Percentiles rank a stretch among this genome's conserved stretches.
Evolutionary conservation across 2,113 vertebrate species (phyloP).

Genomic region (Pseudopipra pipra): DNA sequence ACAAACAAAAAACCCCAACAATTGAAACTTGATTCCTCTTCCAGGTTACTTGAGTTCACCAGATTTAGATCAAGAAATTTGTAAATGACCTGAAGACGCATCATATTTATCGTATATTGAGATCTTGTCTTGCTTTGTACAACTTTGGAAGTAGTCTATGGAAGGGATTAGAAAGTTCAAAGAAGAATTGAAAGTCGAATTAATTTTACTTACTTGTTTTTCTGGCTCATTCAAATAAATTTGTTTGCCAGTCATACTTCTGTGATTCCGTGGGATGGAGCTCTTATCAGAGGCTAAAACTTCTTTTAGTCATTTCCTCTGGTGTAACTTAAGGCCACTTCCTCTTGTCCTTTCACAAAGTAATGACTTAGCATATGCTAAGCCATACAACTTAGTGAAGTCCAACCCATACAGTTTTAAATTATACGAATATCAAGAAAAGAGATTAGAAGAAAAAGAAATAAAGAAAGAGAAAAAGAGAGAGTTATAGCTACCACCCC

Average conservation of each 20-base stretch:
- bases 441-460: neutral
- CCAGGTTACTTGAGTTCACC: neutral
- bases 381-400: neutral
- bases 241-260: no score
- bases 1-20: neutral
- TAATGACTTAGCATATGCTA: neutral
- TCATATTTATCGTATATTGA: neutral
- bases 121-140: neutral
- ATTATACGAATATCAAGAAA: neutral
- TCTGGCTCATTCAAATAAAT: neutral
- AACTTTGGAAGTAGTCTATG: neutral
- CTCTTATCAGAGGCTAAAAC: no score
- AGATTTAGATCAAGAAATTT: neutral
- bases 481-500: neutral
- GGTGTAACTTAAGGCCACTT: neutral
- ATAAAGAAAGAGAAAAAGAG: neutral
- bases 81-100: accelerated
- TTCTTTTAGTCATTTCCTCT: neutral
- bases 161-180: neutral
- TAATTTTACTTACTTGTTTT: neutral
- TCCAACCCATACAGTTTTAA: neutral
- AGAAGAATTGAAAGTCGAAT: neutral
- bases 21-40: neutral
- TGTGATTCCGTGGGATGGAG: no score
- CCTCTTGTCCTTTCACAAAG: neutral